Base-by-base conservation (phyloP, 2,797 vertebrate genomes). In the Chloroceryle inda region DNA sequence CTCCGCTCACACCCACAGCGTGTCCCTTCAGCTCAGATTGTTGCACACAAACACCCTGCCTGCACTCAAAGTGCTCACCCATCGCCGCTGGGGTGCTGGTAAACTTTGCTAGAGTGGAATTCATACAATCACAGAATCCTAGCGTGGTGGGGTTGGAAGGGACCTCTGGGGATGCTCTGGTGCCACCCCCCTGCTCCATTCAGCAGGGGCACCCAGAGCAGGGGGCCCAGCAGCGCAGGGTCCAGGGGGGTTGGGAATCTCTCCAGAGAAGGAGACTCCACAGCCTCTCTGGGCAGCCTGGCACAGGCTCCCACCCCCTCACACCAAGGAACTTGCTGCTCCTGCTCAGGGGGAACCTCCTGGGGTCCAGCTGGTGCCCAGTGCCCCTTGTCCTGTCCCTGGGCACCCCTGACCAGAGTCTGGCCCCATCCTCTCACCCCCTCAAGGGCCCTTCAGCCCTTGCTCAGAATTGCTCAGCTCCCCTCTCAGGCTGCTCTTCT, bases 61-160 rank as follows among this genome's bases (percentile, higher is more conserved):
- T 3, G 24, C 45, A 4, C 29, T 10, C 5, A 23, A 18, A 6
- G n/a, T 0, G 10, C 49, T 40, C 68, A 20, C 53, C 47, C 8
- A 0, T 1, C 0, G 0, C 31, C 15, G 61, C 47, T 18, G 37
- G 1, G 11, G 6, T 16, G 71, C 24, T 7, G 1, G n/a, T 13
- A 24, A 31, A 11, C 12, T 16, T 29, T 1, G 9, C 5, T 1
- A 27, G 18, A 6, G 31, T 27, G 55, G 40, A 12, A 42, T 4
- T 42, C n/a, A 58, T 23, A 15, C 13, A 58, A 58, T 33, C n/a
- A 4, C n/a, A 56, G 55, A 16, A 16, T 22, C 21, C 21, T 21
- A 58, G 21, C 20, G 10, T 14, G 8, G 11, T 11, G 21, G n/a
- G n/a, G 31, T 15, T 58, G 55, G n/a, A 14, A 58, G 13, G 21